These are phyloP conservation scores for Entelurus aequoreus DNA, from an alignment of 2,113 vertebrate genomes.

Conservation along the genomic window DNA sequence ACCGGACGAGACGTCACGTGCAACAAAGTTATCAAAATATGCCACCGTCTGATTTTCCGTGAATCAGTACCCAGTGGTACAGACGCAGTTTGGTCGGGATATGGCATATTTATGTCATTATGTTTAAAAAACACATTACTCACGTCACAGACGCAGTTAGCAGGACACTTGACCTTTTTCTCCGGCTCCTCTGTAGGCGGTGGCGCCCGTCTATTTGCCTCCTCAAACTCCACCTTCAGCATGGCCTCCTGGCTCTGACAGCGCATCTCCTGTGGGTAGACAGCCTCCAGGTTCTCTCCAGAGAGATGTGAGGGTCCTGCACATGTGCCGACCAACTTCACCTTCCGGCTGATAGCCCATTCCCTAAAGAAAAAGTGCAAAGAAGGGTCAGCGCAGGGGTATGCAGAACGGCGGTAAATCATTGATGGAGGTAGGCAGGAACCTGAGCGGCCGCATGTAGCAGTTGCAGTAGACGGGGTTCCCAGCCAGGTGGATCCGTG, in stretches of 20 bases:
- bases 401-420: background rate
- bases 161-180: constrained; percentile 72
- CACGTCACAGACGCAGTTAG: constrained; percentile 75
- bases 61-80: no score
- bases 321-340: constrained; percentile 75
- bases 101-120: no score
- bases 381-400: background rate
- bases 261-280: constrained; percentile 75
- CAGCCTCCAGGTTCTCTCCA: constrained; percentile 75
- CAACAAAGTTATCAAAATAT: no score
- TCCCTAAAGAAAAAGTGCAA: constrained; percentile 32
- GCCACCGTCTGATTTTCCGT: no score
- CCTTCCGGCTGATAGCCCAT: constrained; percentile 71
- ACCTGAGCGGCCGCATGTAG: constrained; percentile 77
- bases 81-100: no score
- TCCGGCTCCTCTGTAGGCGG: background rate
- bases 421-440: background rate
- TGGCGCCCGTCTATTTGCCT: constrained; percentile 31
- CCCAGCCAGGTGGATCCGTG: constrained; percentile 74
- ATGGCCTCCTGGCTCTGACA: constrained; percentile 72
- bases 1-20: no score
- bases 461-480: constrained; percentile 90
- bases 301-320: constrained; percentile 69
- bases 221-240: constrained; percentile 67
- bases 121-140: constrained; percentile 3